Evolutionary conservation across 2,113 vertebrate species (phyloP), one percentile per base, ranked within the genome.

Genomic region (Mungos mungo): DNA sequence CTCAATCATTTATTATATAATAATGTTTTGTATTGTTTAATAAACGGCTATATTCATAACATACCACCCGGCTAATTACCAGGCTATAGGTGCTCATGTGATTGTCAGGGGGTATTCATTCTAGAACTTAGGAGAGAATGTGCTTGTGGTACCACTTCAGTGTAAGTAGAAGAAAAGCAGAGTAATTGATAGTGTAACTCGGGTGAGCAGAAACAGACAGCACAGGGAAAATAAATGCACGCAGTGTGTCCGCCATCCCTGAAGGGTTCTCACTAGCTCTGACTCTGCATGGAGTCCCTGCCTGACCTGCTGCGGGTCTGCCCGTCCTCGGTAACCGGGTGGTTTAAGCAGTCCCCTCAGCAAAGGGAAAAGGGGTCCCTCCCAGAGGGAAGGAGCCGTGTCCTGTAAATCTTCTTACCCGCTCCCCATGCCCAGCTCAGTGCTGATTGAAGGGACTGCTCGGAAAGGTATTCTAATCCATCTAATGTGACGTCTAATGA

Each of bases 1-100:
- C 72, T 95, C 80, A 66, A 33, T 96, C 94, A 60, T 94, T 88
- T 82, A 88, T 71, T 88, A 77, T 72, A n/a, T 93, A 88, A 88
- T 50, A 71, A 14, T 68, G 65, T 74, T 85, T 66, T 91, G n/a
- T 63, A 57, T 41, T 82, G 29, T 90, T 88, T 63, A 94, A 27
- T 87, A 85, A 95, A 54, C 10, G 50, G 10, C 41, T 89, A 5
- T 90, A 57, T 79, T 92, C 25, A 29, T 74, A 83, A 45, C 31
- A 60, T 91, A 85, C 15, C 19, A 3, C 60, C 19, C 2, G 2
- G 25, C 80, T 80, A 88, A 45, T 15, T 69, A 95, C 15, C 69
- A 71, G n/a, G 25, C 63, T 45, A 0, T 50, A 81, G 50, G 68
- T 76, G 13, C 18, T 94, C 21, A 33, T 38, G 9, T 80, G 47